Evolutionary conservation across 2,797 vertebrate species (phyloP), one percentile per base, ranked within the genome.

Genomic region (Sebastes melanostomus): DNA sequence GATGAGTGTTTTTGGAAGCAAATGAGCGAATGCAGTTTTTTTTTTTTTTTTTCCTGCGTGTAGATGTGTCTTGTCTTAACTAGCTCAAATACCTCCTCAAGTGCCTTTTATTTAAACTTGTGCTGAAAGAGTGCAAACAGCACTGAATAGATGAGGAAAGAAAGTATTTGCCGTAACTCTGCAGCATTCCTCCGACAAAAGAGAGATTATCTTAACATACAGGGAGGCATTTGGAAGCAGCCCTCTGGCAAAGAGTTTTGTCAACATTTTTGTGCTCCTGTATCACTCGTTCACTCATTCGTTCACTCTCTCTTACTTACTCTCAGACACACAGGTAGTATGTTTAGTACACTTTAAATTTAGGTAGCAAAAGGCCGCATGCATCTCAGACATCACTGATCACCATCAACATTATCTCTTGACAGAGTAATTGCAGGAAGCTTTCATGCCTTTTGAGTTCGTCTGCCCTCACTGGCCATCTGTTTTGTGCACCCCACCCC

Each of bases 151-250:
- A 88, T 34, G 68, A 92, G 92, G 92, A 95, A 94, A 91, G 88
- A 77, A 90, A 93, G 86, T 93, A 89, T 94, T 95, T 94, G 92
- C 91, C 82, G 80, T 86, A 83, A 85, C 87, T 92, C 76, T 87
- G 68, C 85, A 77, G 83, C 94, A 94, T 95, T 93, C 92, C 90
- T 89, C 78, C 65, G 70, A 96, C 94, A 95, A 95, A 95, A 92
- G 93, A 87, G 82, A 91, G 91, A 94, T 95, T 93, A 94, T 66
- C 85, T 86, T 50, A 70, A 90, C 87, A 93, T 88, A 91, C 82
- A 92, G 74, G 38, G 67, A 91, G 80, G 85, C 83, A 75, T 89
- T 89, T 85, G 71, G 81, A 91, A 90, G 86, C 77, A 89, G 88
- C 90, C 91, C 90, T 90, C 82, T 84, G 87, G 93, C 84, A 79